A percentile compares a stretch with the other conserved stretches of the same genome.
These are phyloP conservation scores for Turnix velox DNA, from an alignment of 2,113 vertebrate genomes.

Conservation along the genomic window DNA sequence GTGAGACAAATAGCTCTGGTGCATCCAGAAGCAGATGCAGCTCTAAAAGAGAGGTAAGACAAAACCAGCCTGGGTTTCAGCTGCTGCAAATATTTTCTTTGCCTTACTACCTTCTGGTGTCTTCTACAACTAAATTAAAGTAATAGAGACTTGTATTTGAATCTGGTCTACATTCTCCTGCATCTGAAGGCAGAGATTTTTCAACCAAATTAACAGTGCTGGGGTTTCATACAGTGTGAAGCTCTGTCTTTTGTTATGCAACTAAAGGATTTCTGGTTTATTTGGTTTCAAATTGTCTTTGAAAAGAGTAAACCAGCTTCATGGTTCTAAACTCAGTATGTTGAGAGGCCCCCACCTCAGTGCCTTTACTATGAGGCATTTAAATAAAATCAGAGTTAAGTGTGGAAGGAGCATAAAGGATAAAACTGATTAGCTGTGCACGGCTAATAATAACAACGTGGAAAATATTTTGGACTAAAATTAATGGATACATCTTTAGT, in stretches of 20 bases:
- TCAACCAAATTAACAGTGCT: neutral
- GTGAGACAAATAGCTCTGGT: neutral
- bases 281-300: neutral
- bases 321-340: neutral
- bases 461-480: slow-evolving; percentile 43
- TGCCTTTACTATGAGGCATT: neutral
- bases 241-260: neutral
- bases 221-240: neutral
- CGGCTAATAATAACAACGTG: neutral
- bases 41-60: neutral
- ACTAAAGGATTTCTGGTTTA: neutral
- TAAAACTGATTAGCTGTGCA: neutral
- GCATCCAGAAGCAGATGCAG: neutral
- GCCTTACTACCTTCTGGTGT: neutral
- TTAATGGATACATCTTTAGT: slow-evolving; percentile 23
- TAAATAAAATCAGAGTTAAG: slow-evolving; percentile 2
- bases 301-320: neutral
- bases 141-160: neutral
- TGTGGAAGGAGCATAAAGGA: neutral
- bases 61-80: neutral
- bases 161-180: neutral
- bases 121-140: neutral
- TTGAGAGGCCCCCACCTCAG: neutral
- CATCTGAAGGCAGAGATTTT: neutral
- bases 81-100: neutral